These are phyloP conservation scores for Onthophagus sagittarius DNA, from an alignment of 2,888 invertebrate species.

Conservation along the genomic window DNA sequence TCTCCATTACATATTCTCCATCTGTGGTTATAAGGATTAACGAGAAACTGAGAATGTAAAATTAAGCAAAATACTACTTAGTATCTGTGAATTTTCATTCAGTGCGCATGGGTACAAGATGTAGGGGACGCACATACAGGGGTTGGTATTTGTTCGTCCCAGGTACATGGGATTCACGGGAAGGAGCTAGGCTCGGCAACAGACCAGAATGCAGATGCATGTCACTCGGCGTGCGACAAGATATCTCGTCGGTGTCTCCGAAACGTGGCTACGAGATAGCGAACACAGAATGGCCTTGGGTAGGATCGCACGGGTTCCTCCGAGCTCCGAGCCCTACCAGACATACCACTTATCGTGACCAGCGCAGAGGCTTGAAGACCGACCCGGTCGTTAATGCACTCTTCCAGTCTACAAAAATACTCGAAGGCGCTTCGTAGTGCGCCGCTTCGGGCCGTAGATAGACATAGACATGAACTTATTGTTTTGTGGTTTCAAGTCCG, in stretches of 20 bases:
- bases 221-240: constrained; percentile 24
- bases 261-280: constrained; percentile 24
- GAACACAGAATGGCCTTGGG: constrained; percentile 33
- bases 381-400: neutral
- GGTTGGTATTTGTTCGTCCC: neutral
- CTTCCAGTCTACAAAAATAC: neutral
- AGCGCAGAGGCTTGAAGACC: neutral
- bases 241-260: constrained; percentile 18
- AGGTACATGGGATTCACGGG: neutral
- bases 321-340: neutral
- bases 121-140: neutral
- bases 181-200: constrained; percentile 20
- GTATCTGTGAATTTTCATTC: too few relatives aligned
- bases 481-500: neutral
- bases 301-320: constrained; percentile 17
- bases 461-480: neutral
- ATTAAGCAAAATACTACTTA: too few relatives aligned
- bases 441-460: neutral
- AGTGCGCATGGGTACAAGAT: neutral
- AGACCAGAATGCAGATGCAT: constrained; percentile 30
- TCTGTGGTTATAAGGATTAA: too few relatives aligned
- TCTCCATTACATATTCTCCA: neutral
- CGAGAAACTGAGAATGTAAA: too few relatives aligned
- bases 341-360: constrained; percentile 12
- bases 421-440: neutral